phyloP scores from a whole-genome alignment of 1,140 invertebrate species.

The Lordiphosa collinella region DNA sequence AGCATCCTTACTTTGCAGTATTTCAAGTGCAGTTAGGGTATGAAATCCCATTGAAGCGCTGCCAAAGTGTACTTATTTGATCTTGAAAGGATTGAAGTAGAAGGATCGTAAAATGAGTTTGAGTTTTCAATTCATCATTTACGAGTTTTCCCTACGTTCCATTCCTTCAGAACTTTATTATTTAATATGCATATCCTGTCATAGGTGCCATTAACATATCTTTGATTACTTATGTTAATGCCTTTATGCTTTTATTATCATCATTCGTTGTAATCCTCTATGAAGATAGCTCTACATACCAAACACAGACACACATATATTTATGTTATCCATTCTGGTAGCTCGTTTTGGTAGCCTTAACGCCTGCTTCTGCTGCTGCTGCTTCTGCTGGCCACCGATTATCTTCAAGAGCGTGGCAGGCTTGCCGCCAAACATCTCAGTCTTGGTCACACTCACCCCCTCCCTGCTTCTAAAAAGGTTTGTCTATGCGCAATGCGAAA shows the following conservation, averaged over 20 bases:
- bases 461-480: slow-evolving; percentile 44
- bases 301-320: too few species aligned
- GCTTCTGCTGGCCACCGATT: slow-evolving; percentile 44
- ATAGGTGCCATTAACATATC: slow-evolving; percentile 25
- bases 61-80: too few species aligned
- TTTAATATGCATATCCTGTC: too few species aligned
- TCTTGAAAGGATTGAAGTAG: too few species aligned
- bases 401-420: slow-evolving; percentile 37
- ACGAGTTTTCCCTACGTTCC: too few species aligned
- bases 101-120: too few species aligned
- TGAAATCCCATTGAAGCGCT: too few species aligned
- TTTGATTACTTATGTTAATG: slow-evolving; percentile 55
- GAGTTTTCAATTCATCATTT: too few species aligned
- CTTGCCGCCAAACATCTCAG: background rate
- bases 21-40: too few species aligned
- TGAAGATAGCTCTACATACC: too few species aligned
- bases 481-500: slow-evolving; percentile 39
- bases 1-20: too few species aligned
- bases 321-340: slow-evolving; percentile 16
- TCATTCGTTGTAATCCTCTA: slow-evolving; percentile 26
- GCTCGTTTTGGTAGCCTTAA: slow-evolving; percentile 39
- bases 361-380: slow-evolving; percentile 6
- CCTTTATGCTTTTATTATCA: background rate
- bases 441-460: background rate
- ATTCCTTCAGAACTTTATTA: too few species aligned